Conservation (phyloP, 2,888 invertebrate genomes). For the Clepsis dumicolana region DNA sequence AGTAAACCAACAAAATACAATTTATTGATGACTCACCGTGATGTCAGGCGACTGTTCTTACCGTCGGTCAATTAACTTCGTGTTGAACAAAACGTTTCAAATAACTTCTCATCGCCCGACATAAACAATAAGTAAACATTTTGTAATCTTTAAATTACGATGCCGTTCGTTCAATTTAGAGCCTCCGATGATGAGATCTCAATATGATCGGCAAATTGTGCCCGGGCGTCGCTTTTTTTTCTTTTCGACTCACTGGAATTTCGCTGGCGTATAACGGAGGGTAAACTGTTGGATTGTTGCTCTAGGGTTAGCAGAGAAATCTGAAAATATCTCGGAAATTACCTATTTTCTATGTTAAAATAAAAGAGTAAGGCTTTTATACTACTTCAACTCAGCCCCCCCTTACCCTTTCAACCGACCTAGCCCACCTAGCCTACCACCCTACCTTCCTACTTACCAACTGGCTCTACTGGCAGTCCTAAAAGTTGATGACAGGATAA, state of each 20-base stretch:
- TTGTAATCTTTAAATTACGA: slow-evolving; percentile 41
- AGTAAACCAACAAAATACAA: not conserved
- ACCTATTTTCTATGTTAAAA: too few relatives aligned
- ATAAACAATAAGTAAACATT: slow-evolving; percentile 32
- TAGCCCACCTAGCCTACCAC: too few relatives aligned
- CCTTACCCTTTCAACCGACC: too few relatives aligned
- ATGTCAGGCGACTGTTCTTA: not conserved
- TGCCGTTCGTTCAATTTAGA: slow-evolving; percentile 78
- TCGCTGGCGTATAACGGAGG: slow-evolving; percentile 41
- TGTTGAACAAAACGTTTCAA: not conserved
- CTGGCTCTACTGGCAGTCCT: too few relatives aligned
- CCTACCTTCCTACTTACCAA: too few relatives aligned
- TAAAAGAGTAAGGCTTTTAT: too few relatives aligned
- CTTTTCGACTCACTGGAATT: slow-evolving; percentile 49
- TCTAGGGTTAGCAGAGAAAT: slow-evolving; percentile 20
- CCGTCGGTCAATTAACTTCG: slow-evolving; percentile 10
- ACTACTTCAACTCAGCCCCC: too few relatives aligned
- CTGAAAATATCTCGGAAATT: not conserved
- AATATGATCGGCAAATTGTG: slow-evolving; percentile 73
- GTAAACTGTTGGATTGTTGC: slow-evolving; percentile 34
- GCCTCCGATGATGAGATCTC: slow-evolving; percentile 64
- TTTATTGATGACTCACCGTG: not conserved
- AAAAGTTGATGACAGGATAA: too few relatives aligned
- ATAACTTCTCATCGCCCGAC: slow-evolving; percentile 8
- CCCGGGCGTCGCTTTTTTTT: slow-evolving; percentile 48